Evolutionary conservation across 1,140 invertebrate species (phyloP).

Genomic region (Tetragnatha versicolor): DNA sequence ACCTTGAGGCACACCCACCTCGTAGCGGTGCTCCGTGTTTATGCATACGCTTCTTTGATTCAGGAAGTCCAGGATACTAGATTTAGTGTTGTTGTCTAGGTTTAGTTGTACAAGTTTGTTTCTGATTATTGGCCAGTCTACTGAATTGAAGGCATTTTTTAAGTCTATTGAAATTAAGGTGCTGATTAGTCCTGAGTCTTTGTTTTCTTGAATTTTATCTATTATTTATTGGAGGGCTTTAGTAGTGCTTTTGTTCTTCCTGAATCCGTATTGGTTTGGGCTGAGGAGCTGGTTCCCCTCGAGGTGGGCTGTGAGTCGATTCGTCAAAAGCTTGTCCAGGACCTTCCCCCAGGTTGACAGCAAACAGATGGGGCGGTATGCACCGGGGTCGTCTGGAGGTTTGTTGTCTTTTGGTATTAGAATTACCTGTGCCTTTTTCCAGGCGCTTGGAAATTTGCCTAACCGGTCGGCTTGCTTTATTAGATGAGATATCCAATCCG

Average conservation of each 20-base stretch:
- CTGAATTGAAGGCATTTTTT: too few species aligned
- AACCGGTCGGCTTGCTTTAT: not conserved
- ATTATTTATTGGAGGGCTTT: too few species aligned
- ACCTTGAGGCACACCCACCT: too few species aligned
- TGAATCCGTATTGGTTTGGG: not conserved
- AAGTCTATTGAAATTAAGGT: too few species aligned
- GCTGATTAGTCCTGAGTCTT: too few species aligned
- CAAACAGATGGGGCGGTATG: conserved; percentile 57
- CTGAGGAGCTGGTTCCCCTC: not conserved
- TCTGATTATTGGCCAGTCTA: too few species aligned
- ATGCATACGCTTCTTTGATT: too few species aligned
- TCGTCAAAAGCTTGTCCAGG: not conserved
- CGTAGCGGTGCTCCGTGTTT: too few species aligned
- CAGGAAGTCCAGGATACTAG: too few species aligned
- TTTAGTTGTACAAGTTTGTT: too few species aligned
- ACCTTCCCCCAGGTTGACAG: conserved; percentile 3
- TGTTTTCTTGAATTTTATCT: too few species aligned
- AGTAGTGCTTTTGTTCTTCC: not conserved
- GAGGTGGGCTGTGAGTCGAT: not conserved
- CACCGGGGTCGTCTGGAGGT: conserved; percentile 27
- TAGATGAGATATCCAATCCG: not conserved
- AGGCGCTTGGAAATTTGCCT: conserved; percentile 42
- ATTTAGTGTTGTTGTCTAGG: too few species aligned
- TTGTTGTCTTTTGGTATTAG: conserved; percentile 56
- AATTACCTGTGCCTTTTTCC: conserved; percentile 57